Percentiles rank a stretch among this genome's conserved stretches.
Evolutionary conservation across 1,140 invertebrate genomes (phyloP).

Genomic region (Heliconius hermathena): DNA sequence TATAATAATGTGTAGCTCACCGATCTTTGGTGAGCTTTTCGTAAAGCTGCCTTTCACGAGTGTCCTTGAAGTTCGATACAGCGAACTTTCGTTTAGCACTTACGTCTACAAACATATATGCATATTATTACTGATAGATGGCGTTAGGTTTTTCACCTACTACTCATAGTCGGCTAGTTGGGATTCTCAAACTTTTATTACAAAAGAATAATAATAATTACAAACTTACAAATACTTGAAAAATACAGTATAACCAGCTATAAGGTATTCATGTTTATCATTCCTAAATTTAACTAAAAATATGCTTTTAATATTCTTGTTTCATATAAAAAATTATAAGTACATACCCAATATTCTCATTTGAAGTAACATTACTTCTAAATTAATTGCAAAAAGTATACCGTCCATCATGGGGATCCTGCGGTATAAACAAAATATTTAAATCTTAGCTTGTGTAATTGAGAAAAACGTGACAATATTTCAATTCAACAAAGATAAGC

Average conservation of each 20-base stretch:
- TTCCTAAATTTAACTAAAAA: background rate
- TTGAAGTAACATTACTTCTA: conserved; percentile 67
- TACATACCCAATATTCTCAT: conserved; percentile 65
- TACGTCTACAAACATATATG: conserved; percentile 48
- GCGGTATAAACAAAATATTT: conserved; percentile 17
- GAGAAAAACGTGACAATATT: background rate
- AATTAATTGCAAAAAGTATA: conserved; percentile 60
- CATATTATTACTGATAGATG: conserved; percentile 28
- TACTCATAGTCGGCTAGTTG: too few relatives aligned
- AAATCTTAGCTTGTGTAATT: background rate
- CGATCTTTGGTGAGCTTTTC: conserved; percentile 57
- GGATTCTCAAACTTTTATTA: background rate
- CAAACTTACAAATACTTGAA: too few relatives aligned
- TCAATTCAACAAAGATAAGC: background rate
- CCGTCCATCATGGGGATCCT: conserved; percentile 64
- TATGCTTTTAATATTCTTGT: background rate
- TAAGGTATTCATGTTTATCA: background rate
- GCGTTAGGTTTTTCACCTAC: conserved; percentile 5
- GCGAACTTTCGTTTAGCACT: conserved; percentile 45
- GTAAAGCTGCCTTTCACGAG: conserved; percentile 43
- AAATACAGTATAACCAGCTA: background rate
- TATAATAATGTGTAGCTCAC: conserved; percentile 46
- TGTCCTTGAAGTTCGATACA: conserved; percentile 17
- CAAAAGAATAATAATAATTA: background rate
- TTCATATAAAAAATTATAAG: background rate